Base-by-base conservation (phyloP, 2,888 invertebrate species). In the Ennomos quercinarius region DNA sequence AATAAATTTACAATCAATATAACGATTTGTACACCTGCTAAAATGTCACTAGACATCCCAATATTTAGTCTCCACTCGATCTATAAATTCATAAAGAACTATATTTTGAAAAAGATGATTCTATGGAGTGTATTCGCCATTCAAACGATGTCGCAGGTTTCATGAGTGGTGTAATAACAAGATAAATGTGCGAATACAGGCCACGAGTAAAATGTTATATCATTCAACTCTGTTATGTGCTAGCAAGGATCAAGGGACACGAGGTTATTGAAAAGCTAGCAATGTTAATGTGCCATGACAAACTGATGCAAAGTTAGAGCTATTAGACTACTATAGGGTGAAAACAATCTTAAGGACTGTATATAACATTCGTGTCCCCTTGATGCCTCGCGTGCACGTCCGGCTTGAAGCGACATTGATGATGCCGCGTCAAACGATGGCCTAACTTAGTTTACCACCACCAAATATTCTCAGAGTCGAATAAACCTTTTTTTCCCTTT, bases 401-500 rank as follows among this genome's bases (percentile, higher is more conserved):
- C 69, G 69, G 74, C 83, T 84, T 80, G 83, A 83, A 74, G 74
- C 79, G 80, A 79, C 79, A 86, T 84, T 83, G 57, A 62, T 42
- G 53, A 58, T 63, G 61, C 49, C 63, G 57, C 51, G 39, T 63
- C 68, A 64, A 68, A 64, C 52, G 54, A 50, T 64, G 58, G 56
- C 64, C 57, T 64, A 70, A 78, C 74, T 78, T 76, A 73, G 75
- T 87, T 94, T 94, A 95, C 95, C 95, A 96, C 95, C 95, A 96
- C 95, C 96, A 95, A 90, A 95, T 94, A 95, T 96, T 96, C 93
- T 96, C 96, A 93, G 95, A 95, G 93, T 96, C 96, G 91, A 96
- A 95, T 95, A 96, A 96, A 95, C 96, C 96, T 93, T 96, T 96
- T 93, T 95, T 96, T 77, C 94, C 95, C 89, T 95, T 94, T 73